A percentile compares a stretch with the other conserved stretches of the same genome.
These are phyloP conservation scores for Leptoteleia sp. DNA, from an alignment of 1,140 invertebrate genomes.

Conservation along the genomic window DNA sequence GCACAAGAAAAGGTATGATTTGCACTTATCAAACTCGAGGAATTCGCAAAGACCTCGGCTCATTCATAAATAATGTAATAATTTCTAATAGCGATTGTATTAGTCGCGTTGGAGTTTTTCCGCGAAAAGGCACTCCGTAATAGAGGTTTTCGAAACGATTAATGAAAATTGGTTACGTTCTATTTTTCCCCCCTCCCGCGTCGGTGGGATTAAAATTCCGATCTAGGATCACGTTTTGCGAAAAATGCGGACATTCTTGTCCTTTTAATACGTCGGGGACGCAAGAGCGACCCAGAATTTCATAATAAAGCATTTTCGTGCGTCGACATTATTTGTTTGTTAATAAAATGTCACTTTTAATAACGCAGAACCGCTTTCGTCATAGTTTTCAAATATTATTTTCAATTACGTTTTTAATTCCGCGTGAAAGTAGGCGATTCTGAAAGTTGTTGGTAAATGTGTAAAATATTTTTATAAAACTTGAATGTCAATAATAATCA, in stretches of 20 bases:
- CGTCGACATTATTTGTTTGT: not conserved
- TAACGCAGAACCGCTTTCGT: too few relatives aligned
- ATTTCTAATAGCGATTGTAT: slow-evolving; percentile 15
- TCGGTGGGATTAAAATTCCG: slow-evolving; percentile 30
- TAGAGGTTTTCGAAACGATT: not conserved
- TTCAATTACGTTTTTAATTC: too few relatives aligned
- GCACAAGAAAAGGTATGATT: not conserved
- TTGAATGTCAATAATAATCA: too few relatives aligned
- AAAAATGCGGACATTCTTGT: slow-evolving; percentile 51
- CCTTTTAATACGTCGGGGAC: slow-evolving; percentile 10
- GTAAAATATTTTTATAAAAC: too few relatives aligned
- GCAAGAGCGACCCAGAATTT: slow-evolving; percentile 30
- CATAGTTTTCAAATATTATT: too few relatives aligned
- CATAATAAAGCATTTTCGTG: slow-evolving; percentile 16
- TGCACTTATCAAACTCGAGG: slow-evolving; percentile 20
- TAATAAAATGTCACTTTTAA: too few relatives aligned
- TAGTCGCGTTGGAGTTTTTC: slow-evolving; percentile 24
- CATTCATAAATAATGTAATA: slow-evolving; percentile 43
- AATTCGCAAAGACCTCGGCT: slow-evolving; percentile 33
- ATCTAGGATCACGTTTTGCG: slow-evolving; percentile 16
- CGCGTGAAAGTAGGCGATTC: too few relatives aligned
- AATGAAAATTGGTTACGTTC: slow-evolving; percentile 35
- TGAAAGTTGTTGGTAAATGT: too few relatives aligned
- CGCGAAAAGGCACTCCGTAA: not conserved
- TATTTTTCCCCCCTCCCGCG: slow-evolving; percentile 6